Base-by-base conservation (phyloP, 2,888 invertebrate genomes). In the Megastigmus dorsalis region DNA sequence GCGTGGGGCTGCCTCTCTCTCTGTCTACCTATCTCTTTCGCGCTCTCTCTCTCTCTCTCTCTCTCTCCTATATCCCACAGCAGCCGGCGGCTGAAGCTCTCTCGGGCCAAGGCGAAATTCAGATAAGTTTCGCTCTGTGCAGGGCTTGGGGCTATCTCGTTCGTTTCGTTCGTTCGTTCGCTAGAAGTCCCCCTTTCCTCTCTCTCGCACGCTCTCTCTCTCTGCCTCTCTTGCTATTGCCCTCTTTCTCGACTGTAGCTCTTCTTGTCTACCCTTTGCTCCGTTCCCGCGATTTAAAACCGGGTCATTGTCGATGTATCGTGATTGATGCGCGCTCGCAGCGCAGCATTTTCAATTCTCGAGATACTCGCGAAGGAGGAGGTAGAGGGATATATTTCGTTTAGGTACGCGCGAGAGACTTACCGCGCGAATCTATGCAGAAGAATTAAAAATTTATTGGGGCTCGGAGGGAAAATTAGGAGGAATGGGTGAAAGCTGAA, bases 251-350 rank as follows among this genome's bases (percentile, higher is more conserved):
- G 38, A n/a, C 59, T 26, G 50, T 72, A 62, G 45, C 36, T 62
- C 62, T 75, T 71, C 67, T 71, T 62, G 41, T 75, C 72, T 72
- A 36, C 41, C 57, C 55, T 62, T 67, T 66, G 59, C 59, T 38
- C 74, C 57, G 55, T 70, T 62, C 55, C 54, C 52, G 9, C n/a
- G 33, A 69, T 52, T 66, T 70, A 3, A 48, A 65, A 72, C 23
- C 45, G 66, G 74, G 76, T 79, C 76, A 78, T 75, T 78, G 78
- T 79, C 79, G 77, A 78, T 80, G 59, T 67, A 50, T 36, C 76
- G 68, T 72, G 72, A 76, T 76, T 65, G 76, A 76, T 76, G 68
- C 15, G 54, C 68, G 54, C 73, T 65, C 52, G 41, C 57, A 52
- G 28, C 38, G 13, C 23, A 26, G 74, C 50, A 67, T 66, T 77